Base-by-base conservation (phyloP, 2,797 vertebrate genomes). In the Neosalanx taihuensis region DNA sequence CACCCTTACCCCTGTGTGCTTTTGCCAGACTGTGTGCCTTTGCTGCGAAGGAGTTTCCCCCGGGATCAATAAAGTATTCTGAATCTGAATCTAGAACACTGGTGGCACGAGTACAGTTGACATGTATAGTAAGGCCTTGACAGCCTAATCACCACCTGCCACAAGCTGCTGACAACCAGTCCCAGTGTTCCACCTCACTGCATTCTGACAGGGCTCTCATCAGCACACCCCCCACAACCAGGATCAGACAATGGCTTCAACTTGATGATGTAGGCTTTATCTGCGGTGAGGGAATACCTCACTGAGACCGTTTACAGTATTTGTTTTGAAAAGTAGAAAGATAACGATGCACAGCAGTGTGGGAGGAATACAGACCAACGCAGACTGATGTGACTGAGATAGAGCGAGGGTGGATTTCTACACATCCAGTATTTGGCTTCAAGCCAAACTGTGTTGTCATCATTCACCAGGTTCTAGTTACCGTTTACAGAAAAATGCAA, bases 251-350 rank as follows among this genome's bases (percentile, higher is more conserved):
- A 35, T 35, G 59, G 57, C 9, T 17, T 33, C 18, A 2, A 15
- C 29, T 41, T 23, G 7, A 17, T 17, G 57, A 5, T 6, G 15
- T 31, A 29, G 30, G 3, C 10, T 33, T 33, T 60, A n/a, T 60
- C 37, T 69, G 23, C 6, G 3, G 6, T 6, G 26, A 51, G 66
- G 10, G 23, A 60, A 60, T 18, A 23, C 33, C 20, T 35, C 46
- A 3, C 46, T 69, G 67, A 69, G 59, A 29, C 26, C 57, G 67
- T 71, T 67, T 61, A 61, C 26, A 71, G 69, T 69, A 75, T 75
- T 57, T 67, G 69, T 69, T 66, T 57, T 33, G 67, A 62, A 20
- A 58, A 68, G 57, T 76, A 57, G n/a, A 68, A 6, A 41, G 37
- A 41, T 41, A 41, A 12, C 2, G 37, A 41, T 41, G 9, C 37